phyloP scores from a whole-genome alignment of 2,797 vertebrate species.

The Phoxinus dragarum region DNA sequence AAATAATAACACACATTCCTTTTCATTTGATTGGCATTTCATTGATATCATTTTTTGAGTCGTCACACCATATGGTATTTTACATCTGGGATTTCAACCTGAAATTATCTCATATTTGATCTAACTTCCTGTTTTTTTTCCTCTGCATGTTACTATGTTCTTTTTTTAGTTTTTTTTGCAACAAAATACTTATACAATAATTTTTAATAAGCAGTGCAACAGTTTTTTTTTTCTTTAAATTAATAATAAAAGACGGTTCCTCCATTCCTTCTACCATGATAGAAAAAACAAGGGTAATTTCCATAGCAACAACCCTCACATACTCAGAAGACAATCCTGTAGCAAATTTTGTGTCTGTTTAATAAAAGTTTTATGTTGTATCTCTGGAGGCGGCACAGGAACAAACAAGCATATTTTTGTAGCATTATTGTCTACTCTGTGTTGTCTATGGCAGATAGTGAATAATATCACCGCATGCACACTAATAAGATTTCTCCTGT shows the following conservation, averaged over 20 bases:
- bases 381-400: conserved; percentile 35
- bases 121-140: not conserved
- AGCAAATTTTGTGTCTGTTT: conserved; percentile 46
- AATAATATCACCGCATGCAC: conserved; percentile 53
- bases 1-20: not conserved
- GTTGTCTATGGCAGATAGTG: conserved; percentile 54
- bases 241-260: not conserved
- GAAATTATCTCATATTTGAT: not conserved
- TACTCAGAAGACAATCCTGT: conserved; percentile 7
- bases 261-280: not conserved
- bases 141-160: not conserved
- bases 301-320: not conserved
- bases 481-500: conserved; percentile 62
- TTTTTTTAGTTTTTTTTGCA: too few relatives aligned
- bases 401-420: conserved; percentile 57
- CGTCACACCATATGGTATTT: not conserved
- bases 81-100: not conserved
- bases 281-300: not conserved
- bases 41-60: not conserved
- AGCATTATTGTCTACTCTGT: conserved; percentile 53
- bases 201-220: not conserved
- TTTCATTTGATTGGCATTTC: not conserved
- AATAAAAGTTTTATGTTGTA: conserved; percentile 53
- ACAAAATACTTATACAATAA: too few relatives aligned
- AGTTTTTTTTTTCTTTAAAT: not conserved